These are phyloP conservation scores for Sapajus apella DNA, from an alignment of 2,113 vertebrate genomes.

Conservation along the genomic window DNA sequence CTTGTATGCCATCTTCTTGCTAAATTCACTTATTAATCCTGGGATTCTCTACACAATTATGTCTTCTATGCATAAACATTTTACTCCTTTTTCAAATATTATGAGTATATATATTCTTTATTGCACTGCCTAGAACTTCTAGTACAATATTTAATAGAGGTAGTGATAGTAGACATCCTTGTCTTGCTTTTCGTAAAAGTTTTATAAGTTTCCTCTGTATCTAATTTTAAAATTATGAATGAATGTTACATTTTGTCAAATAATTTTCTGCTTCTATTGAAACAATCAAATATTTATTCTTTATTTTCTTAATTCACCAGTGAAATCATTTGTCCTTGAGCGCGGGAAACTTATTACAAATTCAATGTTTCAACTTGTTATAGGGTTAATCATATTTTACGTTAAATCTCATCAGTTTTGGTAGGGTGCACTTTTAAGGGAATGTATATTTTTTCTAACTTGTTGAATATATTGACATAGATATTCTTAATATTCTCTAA, in stretches of 20 bases:
- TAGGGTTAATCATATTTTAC: background rate
- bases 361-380: background rate
- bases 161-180: background rate
- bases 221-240: slow-evolving; percentile 32
- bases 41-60: background rate
- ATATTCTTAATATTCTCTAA: background rate
- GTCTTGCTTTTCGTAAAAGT: background rate
- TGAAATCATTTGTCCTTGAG: background rate
- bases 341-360: background rate
- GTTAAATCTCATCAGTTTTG: background rate
- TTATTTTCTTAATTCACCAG: background rate
- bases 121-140: background rate
- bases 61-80: background rate
- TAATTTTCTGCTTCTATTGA: background rate
- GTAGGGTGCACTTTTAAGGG: background rate
- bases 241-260: slow-evolving; percentile 14
- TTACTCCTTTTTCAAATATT: slow-evolving; percentile 2
- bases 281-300: background rate
- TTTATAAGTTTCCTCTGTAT: background rate
- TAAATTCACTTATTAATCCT: background rate
- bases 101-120: background rate
- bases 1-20: background rate
- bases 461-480: background rate
- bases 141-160: background rate
- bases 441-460: background rate